Evolutionary conservation across 2,888 invertebrate species (phyloP).

Genomic region (Macroteleia sp.): DNA sequence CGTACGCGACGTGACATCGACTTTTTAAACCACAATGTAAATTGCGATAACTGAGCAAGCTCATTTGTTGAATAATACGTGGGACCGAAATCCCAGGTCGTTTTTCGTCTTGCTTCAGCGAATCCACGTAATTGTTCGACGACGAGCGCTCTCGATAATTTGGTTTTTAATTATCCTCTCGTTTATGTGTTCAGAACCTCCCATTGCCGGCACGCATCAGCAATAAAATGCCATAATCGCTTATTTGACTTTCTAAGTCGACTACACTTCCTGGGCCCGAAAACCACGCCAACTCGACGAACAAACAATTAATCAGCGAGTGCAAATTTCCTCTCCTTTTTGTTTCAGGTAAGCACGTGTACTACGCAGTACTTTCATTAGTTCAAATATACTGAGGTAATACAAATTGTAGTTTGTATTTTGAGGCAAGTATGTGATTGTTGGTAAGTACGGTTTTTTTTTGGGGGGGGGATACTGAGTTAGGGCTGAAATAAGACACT

Average conservation of each 20-base stretch:
- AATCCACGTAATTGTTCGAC: slow-evolving; percentile 18
- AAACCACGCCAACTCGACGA: slow-evolving; percentile 2
- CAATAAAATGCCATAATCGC: slow-evolving; percentile 55
- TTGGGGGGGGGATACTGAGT: too few relatives aligned
- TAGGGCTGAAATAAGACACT: too few relatives aligned
- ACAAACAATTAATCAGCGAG: slow-evolving; percentile 24
- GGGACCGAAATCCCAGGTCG: background rate
- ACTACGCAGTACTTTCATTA: too few relatives aligned
- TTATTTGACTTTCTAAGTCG: slow-evolving; percentile 50
- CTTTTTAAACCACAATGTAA: slow-evolving; percentile 42
- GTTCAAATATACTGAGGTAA: too few relatives aligned
- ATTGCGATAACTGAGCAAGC: slow-evolving; percentile 16
- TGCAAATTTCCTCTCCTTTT: slow-evolving; percentile 2
- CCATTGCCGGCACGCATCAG: slow-evolving; percentile 45
- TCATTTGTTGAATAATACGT: slow-evolving; percentile 37
- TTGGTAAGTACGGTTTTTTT: too few relatives aligned
- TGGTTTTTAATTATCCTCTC: slow-evolving; percentile 44
- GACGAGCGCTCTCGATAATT: slow-evolving; percentile 25
- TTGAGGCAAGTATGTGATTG: too few relatives aligned
- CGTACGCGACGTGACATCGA: slow-evolving; percentile 58
- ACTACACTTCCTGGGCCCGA: slow-evolving; percentile 35
- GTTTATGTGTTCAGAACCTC: slow-evolving; percentile 30
- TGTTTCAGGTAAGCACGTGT: too few relatives aligned
- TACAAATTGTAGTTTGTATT: too few relatives aligned
- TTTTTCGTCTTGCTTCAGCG: slow-evolving; percentile 25